Evolutionary conservation across 2,888 invertebrate genomes (phyloP).

Genomic region (Lymantria dispar): DNA sequence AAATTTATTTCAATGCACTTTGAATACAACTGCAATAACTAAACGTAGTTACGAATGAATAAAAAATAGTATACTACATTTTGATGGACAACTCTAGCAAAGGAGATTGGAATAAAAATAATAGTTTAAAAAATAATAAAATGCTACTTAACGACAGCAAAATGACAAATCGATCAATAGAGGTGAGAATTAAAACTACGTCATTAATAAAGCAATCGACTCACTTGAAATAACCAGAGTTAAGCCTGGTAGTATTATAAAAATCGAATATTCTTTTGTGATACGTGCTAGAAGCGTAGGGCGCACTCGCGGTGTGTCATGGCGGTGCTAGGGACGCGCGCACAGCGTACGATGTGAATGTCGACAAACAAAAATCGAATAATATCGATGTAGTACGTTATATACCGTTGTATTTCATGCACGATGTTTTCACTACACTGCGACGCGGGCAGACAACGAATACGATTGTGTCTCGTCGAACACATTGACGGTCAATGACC

Average conservation of each 20-base stretch:
- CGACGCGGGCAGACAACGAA: no score
- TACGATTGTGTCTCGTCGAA: no score
- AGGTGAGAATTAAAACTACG: conserved; percentile 1
- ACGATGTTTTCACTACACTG: no score
- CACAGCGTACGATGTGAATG: conserved; percentile 27
- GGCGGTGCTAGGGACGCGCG: conserved; percentile 38
- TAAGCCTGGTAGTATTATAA: conserved; percentile 21
- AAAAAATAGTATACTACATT: no score
- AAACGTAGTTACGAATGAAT: no score
- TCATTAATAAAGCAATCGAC: conserved; percentile 10
- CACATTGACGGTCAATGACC: no score
- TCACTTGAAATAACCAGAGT: conserved; percentile 17
- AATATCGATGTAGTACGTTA: neutral
- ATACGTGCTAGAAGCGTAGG: conserved; percentile 22
- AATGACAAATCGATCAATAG: conserved; percentile 3
- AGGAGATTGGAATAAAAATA: no score
- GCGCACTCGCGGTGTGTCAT: conserved; percentile 46
- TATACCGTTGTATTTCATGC: no score
- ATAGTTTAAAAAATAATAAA: neutral
- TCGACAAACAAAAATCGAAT: conserved; percentile 1
- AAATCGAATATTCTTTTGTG: conserved; percentile 40
- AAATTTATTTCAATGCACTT: no score
- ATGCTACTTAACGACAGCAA: neutral
- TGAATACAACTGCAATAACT: no score
- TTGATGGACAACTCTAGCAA: no score